phyloP scores from a whole-genome alignment of 2,888 invertebrate species.

The Tillus elongatus region DNA sequence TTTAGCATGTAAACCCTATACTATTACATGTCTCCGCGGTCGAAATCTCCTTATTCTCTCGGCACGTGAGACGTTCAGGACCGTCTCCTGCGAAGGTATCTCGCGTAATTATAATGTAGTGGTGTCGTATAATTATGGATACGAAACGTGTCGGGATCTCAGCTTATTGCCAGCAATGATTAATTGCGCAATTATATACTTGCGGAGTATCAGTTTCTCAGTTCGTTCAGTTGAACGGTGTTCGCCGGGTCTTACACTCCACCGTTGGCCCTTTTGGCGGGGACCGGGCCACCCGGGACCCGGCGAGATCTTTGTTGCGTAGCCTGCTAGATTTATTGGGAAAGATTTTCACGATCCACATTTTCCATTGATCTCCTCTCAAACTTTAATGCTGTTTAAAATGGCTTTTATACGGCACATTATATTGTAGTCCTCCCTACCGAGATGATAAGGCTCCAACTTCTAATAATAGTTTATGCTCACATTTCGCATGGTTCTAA shows the following conservation, averaged over 20 bases:
- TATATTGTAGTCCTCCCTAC: constrained; percentile 17
- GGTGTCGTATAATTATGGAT: constrained; percentile 29
- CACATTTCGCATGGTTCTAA: constrained; percentile 18
- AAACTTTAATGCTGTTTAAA: constrained; percentile 31
- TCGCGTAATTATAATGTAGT: constrained; percentile 7
- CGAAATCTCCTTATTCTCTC: too few relatives aligned
- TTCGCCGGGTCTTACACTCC: too few relatives aligned
- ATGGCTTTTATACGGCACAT: constrained; percentile 27
- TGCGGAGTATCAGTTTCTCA: constrained; percentile 28
- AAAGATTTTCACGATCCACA: constrained; percentile 28
- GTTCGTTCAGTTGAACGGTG: too few relatives aligned
- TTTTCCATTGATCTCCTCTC: constrained; percentile 29
- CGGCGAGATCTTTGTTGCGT: constrained; percentile 27
- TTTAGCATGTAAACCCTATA: too few relatives aligned
- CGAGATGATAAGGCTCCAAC: constrained; percentile 25
- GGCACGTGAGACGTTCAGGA: too few relatives aligned
- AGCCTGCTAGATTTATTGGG: constrained; percentile 23
- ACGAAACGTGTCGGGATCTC: constrained; percentile 23
- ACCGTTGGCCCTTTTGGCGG: too few relatives aligned
- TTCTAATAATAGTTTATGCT: constrained; percentile 28
- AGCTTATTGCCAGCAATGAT: constrained; percentile 29
- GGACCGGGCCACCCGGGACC: too few relatives aligned
- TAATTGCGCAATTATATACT: constrained; percentile 23
- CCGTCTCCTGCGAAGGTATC: too few relatives aligned
- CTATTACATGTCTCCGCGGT: too few relatives aligned